phyloP scores from a whole-genome alignment of 1,140 invertebrate genomes.

The Hirudo medicinalis region DNA sequence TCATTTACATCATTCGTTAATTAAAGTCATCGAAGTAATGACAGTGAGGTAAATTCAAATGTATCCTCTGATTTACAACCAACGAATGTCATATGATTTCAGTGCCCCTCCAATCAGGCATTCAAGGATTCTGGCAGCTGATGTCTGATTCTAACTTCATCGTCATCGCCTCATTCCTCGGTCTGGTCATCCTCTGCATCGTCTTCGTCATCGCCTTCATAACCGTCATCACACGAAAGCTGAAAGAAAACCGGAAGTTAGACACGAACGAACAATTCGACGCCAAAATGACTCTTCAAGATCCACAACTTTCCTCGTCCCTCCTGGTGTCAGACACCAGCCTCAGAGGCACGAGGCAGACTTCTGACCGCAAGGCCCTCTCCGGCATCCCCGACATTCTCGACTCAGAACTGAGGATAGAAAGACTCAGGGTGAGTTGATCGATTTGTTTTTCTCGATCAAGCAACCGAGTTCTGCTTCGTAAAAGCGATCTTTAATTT shows the following conservation, averaged over 20 bases:
- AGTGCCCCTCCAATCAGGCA: neutral
- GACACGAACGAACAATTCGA: neutral
- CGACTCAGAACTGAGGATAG: neutral
- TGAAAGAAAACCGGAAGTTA: neutral
- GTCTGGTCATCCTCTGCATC: conserved; percentile 1
- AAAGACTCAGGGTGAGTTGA: no score
- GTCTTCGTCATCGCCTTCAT: neutral
- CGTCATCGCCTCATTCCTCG: conserved; percentile 4
- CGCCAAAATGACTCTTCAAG: no score
- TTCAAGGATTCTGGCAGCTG: neutral
- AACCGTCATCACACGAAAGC: neutral
- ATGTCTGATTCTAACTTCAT: neutral
- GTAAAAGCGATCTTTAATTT: no score
- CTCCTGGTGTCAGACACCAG: neutral
- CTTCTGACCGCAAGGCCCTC: neutral
- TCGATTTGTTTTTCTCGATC: no score
- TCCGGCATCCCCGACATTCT: neutral
- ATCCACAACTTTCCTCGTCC: no score
- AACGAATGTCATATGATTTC: neutral
- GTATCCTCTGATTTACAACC: neutral
- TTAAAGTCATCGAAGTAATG: neutral
- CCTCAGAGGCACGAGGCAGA: neutral
- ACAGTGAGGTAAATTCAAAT: neutral
- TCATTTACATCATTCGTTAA: neutral
- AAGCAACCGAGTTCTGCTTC: no score